Percentiles rank a stretch among this genome's conserved stretches.
phyloP scores from a whole-genome alignment of 2,113 vertebrate species.

The Colinus virginianus region DNA sequence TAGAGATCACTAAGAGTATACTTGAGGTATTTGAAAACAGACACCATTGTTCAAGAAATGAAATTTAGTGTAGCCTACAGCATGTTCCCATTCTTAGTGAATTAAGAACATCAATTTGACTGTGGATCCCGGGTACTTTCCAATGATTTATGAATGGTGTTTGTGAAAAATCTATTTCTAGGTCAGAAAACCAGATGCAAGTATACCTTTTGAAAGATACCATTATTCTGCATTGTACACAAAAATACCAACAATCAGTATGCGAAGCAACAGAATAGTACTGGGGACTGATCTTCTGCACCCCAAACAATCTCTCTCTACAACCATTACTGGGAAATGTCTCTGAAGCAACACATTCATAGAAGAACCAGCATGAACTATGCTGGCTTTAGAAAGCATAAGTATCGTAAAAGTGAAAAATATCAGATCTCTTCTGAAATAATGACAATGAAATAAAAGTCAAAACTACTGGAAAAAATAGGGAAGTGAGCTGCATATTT shows the following conservation, averaged over 20 bases:
- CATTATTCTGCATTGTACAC: background rate
- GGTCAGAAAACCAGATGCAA: background rate
- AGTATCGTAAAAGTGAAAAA: background rate
- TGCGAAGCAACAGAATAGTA: background rate
- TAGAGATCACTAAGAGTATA: background rate
- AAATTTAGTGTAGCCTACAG: background rate
- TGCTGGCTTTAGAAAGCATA: background rate
- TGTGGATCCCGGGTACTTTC: background rate
- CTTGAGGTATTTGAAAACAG: background rate
- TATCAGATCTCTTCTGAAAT: background rate
- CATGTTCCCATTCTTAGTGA: background rate
- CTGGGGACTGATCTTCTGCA: background rate
- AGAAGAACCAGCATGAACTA: background rate
- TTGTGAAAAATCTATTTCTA: background rate
- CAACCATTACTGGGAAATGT: background rate
- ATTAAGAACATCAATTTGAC: background rate
- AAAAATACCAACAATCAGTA: background rate
- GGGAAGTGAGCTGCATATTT: background rate
- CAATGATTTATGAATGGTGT: background rate
- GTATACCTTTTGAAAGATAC: background rate
- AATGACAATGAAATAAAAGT: background rate
- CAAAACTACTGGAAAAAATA: background rate
- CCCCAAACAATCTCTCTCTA: background rate
- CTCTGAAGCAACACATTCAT: background rate
- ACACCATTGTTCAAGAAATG: background rate